A percentile compares a stretch with the other conserved stretches of the same genome.
Conservation (phyloP, 64 coral and sea anemone genomes). For the Hydrozoanthus tunicans region DNA sequence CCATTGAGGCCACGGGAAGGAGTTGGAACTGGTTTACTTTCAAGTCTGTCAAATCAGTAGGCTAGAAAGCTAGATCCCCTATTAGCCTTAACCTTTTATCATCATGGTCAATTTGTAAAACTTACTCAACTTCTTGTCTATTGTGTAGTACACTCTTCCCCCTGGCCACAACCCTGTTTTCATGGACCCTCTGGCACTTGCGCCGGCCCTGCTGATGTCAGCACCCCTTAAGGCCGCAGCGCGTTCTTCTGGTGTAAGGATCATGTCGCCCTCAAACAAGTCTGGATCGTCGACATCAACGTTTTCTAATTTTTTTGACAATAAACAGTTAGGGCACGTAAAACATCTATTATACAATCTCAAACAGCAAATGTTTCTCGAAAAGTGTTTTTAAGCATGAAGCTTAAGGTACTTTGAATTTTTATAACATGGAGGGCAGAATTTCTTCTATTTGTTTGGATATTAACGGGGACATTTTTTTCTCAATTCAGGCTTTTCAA, state of each 20-base stretch:
- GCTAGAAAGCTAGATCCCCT: no score
- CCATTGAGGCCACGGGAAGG: no score
- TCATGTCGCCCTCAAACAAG: slow-evolving; percentile 49
- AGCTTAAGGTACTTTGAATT: no score
- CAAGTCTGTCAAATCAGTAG: no score
- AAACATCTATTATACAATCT: not conserved
- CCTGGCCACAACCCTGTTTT: slow-evolving; percentile 37
- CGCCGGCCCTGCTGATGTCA: slow-evolving; percentile 36
- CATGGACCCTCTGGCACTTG: slow-evolving; percentile 26
- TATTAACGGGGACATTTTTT: no score
- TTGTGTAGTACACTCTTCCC: slow-evolving; percentile 19
- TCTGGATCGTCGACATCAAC: slow-evolving; percentile 8
- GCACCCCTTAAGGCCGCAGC: slow-evolving; percentile 23
- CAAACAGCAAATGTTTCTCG: not conserved
- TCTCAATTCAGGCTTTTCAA: no score
- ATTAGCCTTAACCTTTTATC: not conserved
- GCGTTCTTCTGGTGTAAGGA: slow-evolving; percentile 37
- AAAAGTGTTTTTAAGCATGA: no score
- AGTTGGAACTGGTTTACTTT: no score
- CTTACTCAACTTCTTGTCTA: slow-evolving; percentile 41
- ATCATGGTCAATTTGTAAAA: not conserved
- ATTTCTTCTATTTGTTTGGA: no score
- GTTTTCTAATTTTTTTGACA: slow-evolving; percentile 8
- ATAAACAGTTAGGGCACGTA: not conserved
- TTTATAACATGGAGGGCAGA: no score